phyloP scores from a whole-genome alignment of 2,888 invertebrate genomes.

The Rhingia campestris region DNA sequence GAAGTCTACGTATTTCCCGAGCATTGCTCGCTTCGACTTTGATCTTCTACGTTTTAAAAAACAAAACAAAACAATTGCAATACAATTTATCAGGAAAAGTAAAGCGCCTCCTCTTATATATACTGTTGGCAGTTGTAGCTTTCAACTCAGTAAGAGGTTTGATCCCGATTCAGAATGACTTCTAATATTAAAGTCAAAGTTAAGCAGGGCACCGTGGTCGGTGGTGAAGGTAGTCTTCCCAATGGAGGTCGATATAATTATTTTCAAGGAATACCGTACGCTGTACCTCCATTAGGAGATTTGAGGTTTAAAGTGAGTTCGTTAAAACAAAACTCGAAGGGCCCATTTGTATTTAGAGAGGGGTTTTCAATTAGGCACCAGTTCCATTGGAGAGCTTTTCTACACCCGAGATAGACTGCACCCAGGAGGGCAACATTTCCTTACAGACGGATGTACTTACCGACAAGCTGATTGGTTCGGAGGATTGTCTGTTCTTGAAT shows the following conservation, averaged over 20 bases:
- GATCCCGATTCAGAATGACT: not conserved
- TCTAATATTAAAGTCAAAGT: slow-evolving; percentile 77
- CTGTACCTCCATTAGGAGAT: slow-evolving; percentile 84
- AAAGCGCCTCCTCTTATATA: no score
- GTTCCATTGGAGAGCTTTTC: slow-evolving; percentile 78
- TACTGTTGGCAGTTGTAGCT: not conserved
- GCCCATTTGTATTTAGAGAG: not conserved
- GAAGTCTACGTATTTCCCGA: no score
- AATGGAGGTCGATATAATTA: slow-evolving; percentile 82
- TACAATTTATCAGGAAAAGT: not conserved
- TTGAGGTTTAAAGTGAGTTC: slow-evolving; percentile 80
- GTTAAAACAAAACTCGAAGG: not conserved
- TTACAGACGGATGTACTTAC: slow-evolving; percentile 79
- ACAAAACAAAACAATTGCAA: no score
- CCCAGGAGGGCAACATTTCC: slow-evolving; percentile 78
- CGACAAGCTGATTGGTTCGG: slow-evolving; percentile 78
- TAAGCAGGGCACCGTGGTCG: slow-evolving; percentile 83
- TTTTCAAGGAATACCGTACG: slow-evolving; percentile 85
- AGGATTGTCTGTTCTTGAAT: slow-evolving; percentile 81
- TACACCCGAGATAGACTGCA: slow-evolving; percentile 79
- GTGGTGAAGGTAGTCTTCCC: slow-evolving; percentile 80
- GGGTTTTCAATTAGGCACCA: slow-evolving; percentile 77
- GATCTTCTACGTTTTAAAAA: no score
- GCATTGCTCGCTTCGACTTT: no score
- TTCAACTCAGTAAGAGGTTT: not conserved